phyloP scores from a whole-genome alignment of 2,888 invertebrate genomes.

The Deilephila porcellus region DNA sequence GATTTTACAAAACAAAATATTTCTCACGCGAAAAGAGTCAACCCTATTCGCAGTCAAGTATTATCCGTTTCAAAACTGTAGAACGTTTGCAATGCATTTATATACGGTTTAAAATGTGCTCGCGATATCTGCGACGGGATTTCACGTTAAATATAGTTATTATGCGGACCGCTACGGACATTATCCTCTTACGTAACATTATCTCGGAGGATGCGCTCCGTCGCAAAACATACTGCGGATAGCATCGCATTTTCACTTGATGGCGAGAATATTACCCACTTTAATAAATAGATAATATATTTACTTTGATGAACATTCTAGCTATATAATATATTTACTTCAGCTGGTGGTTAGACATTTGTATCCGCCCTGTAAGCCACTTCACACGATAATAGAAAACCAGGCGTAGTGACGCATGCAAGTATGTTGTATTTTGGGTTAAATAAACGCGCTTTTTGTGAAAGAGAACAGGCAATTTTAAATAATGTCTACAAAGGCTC shows the following conservation, averaged over 20 bases:
- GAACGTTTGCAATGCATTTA: constrained; percentile 17
- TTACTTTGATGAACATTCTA: too few species aligned
- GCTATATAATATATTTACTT: too few species aligned
- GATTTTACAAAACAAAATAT: background rate
- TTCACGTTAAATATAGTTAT: constrained; percentile 26
- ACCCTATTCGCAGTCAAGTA: background rate
- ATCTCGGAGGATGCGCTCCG: background rate
- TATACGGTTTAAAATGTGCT: constrained; percentile 15
- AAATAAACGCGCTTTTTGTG: too few species aligned
- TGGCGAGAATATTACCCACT: background rate
- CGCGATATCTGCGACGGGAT: constrained; percentile 18
- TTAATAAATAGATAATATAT: too few species aligned
- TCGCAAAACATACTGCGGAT: background rate
- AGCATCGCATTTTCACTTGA: background rate
- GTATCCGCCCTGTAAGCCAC: too few species aligned
- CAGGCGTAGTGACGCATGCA: too few species aligned
- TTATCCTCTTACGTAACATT: constrained; percentile 19
- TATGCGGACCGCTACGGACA: background rate
- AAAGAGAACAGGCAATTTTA: too few species aligned
- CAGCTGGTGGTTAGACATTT: too few species aligned
- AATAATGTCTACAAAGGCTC: too few species aligned
- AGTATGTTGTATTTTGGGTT: too few species aligned
- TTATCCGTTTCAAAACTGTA: constrained; percentile 15
- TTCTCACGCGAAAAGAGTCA: background rate
- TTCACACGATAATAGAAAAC: too few species aligned